Evolutionary conservation across 2,888 invertebrate genomes (phyloP), one percentile per base, ranked within the genome.

Genomic region (Meteorus cinctellus): DNA sequence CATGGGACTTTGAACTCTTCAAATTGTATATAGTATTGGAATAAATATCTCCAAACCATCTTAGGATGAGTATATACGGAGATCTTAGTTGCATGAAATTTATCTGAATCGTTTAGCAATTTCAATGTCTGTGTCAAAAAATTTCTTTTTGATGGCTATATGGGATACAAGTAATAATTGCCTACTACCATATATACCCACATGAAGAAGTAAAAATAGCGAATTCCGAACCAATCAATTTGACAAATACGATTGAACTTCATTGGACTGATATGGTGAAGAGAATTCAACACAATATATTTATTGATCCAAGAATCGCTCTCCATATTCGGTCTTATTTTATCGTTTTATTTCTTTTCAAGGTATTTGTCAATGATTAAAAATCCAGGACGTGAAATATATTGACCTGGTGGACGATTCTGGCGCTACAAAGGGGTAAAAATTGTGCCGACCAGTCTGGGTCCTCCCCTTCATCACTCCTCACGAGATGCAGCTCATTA

Each of bases 361-460:
- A 34, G 10, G 16, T 34, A 19, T 34, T 29, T 45, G 24, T 67
- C 16, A 14, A 8, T 45, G 8, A 45, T 67, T n/a, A 68, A 5
- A 14, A 68, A 16, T 1, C n/a, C 31, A 16, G 31, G 12, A n/a
- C 48, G 48, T 5, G 29, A 41, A 41, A 24, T 70, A 73, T 60
- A 78, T 68, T 60, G 68, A 71, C 73, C 55, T 59, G 79, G 72
- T 74, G 60, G 68, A 73, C 51, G 73, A 80, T 75, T 77, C 34
- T 24, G 71, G 24, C 45, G 36, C 45, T n/a, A 24, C 24, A 16
- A 24, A 29, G 19, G 51, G 27, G 59, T 34, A 24, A 67, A 74
- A 41, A 41, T 41, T 2, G 41, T 12, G 12, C 66, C 36, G 60
- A 63, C 73, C 62, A 41, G 34, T 31, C 59, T 51, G 41, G 36